Base-by-base conservation (phyloP, 2,797 vertebrate genomes). In the Alectoris magna region DNA sequence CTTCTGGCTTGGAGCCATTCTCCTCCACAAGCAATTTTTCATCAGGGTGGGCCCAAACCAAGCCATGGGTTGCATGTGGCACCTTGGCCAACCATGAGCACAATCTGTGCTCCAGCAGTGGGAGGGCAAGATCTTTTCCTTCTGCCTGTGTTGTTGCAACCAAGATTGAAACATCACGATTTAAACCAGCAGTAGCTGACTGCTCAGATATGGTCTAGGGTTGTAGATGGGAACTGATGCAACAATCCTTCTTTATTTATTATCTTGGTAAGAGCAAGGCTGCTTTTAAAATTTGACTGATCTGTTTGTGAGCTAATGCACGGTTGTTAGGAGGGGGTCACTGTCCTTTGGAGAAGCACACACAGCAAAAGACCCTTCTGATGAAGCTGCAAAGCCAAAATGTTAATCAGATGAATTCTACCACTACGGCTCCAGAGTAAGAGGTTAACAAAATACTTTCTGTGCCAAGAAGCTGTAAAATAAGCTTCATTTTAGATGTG, bases 351-450 rank as follows among this genome's bases (percentile, higher is more conserved):
- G 79, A 79, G 79, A 89, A 56, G 58, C 1, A 1, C 38, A 72
- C 69, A 39, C 26, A 77, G 90, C 68, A 81, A 46, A 81, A 79
- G 60, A 53, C 22, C 9, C 66, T 93, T 95, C 77, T 92, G 90
- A 90, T 76, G 87, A 80, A 95, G 69, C 91, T 17, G 9, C 89
- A 77, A 34, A 16, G 64, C 64, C 84, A 75, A 78, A 95, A 96
- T 60, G 82, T 78, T 96, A 96, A 95, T 93, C 95, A 95, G 79
- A 96, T 95, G 83, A 93, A 93, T 95, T 95, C 91, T 93, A 87
- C 64, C 93, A 94, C 87, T 55, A 48, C 73, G 68, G 89, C 67
- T 95, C 58, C 34, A 24, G 70, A 92, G 56, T 53, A 90, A 88
- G 81, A 96, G 93, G 92, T 95, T 96, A 96, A 51, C 59, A 94